A percentile compares a stretch with the other conserved stretches of the same genome.
phyloP scores from a whole-genome alignment of 2,888 invertebrate species.

The Hypsopygia costalis region DNA sequence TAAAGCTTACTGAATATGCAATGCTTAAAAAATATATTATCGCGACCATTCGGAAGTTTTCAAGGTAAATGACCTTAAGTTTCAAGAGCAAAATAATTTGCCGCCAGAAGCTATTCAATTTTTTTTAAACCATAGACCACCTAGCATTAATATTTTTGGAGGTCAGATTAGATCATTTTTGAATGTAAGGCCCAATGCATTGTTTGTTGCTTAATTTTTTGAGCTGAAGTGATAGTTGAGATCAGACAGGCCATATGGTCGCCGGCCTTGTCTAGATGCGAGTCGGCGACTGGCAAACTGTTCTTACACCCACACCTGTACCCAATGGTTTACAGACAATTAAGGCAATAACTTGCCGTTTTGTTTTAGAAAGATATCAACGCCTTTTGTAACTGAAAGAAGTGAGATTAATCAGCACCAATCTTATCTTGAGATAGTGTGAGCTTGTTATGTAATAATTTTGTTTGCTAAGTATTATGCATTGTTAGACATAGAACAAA shows the following conservation, averaged over 20 bases:
- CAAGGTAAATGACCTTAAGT: conserved; percentile 26
- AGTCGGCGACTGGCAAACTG: conserved; percentile 48
- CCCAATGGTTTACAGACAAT: too few relatives aligned
- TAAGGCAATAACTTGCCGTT: too few relatives aligned
- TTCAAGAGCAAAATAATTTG: conserved; percentile 44
- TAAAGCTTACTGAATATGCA: not conserved
- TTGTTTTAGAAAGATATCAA: too few relatives aligned
- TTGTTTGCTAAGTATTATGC: too few relatives aligned
- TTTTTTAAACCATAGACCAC: conserved; percentile 15
- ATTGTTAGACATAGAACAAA: too few relatives aligned
- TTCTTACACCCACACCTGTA: conserved; percentile 47
- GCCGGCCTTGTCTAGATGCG: conserved; percentile 52
- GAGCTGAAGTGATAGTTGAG: conserved; percentile 22
- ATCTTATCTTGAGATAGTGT: too few relatives aligned
- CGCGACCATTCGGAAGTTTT: conserved; percentile 34
- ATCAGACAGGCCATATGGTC: conserved; percentile 63
- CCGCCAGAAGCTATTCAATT: conserved; percentile 21
- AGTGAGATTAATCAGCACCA: too few relatives aligned
- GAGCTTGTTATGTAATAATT: too few relatives aligned
- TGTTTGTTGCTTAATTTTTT: conserved; percentile 33
- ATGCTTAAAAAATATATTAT: too few relatives aligned
- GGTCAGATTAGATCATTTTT: conserved; percentile 9
- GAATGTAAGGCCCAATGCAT: conserved; percentile 4
- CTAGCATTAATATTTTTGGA: not conserved
- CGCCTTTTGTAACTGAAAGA: too few relatives aligned